Base-by-base conservation (phyloP, 2,888 invertebrate genomes). In the Hyppa rectilinea region DNA sequence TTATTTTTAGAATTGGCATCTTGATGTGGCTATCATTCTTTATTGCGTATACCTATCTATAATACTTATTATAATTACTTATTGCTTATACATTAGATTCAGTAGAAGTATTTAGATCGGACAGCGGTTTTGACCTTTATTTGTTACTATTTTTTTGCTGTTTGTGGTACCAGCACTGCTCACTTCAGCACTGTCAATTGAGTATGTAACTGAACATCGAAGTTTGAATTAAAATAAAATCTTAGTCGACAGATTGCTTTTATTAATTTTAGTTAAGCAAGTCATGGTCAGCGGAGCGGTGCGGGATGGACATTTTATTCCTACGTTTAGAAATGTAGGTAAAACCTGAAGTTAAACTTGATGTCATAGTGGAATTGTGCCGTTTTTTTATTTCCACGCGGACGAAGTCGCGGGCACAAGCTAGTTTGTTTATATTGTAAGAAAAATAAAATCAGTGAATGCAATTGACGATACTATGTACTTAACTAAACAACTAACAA, bases 1-100 rank as follows among this genome's bases (percentile, higher is more conserved):
- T 69, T 78, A 80, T 77, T 72, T 79, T 73, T 72, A 67, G 56
- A 72, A 62, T 68, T 38, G 43, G 43, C 61, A 52, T 67, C 36
- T 23, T 69, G 61, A 70, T 71, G 59, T 55, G 49, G 60, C 70
- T 50, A 62, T 56, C 53, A 61, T 65, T 75, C 63, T 59, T 64
- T 50, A 34, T 61, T 68, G 38, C 38, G 38, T 71, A 59, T 31
- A 23, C 23, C 26, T 66, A n/a, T 29, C 49, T 40, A n/a, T n/a
- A n/a, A n/a, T n/a, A 26, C 26, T 9, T 43, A 23, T 36, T 43
- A 23, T 14, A 31, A 59, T 23, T 59, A 49, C n/a, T 40, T 38
- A 38, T 55, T 17, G 50, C 49, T 53, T 29, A 26, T 36, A 71
- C 1, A 50, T 6, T 38, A 12, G n/a, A 70, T 26, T 45, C 20